Base-by-base conservation (phyloP, 30 jellyfish, hydroid and myxozoan species). In the Hydractinia symbiolongicarpus region DNA sequence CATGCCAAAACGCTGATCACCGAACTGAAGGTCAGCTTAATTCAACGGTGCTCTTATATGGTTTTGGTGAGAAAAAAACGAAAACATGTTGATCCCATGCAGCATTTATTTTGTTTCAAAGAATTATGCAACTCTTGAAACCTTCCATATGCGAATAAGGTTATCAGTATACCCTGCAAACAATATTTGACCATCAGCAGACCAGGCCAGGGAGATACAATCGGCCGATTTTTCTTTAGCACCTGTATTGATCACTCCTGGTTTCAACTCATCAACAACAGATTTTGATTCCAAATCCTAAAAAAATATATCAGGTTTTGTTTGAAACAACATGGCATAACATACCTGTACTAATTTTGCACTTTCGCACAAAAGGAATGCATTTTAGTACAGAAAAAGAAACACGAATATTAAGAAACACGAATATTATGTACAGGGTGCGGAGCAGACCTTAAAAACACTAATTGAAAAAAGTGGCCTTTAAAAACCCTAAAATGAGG, bases 151-250 rank as follows among this genome's bases (percentile, higher is more conserved):
- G 9, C 98, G 79, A 80, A 93, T 88, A 51, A 79, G 87, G 73
- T 85, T 84, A 86, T 93, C 98, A 61, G 96, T 94, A 82, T 94
- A 94, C 53, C 99, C 99, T 62, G 97, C 99, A 79, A 94, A 94
- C 90, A 94, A 77, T 68, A 96, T 88, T 82, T 86, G 96, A 21
- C 99, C 99, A 89, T 94, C 97, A 19, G 96, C 95, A 9, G 98
- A 93, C 98, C 98, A 93, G 9, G 98, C 96, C 78, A 93, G 82
- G 15, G 98, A 86, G 16, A 83, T 88, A 66, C 97, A 90, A 81
- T 67, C 78, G 50, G 91, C 94, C 9, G 84, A 84, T 77, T 83
- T 84, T 75, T 83, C 90, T 79, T 84, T 80, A 81, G 91, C 30
- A 20, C 94, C 78, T 81, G 86, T 81, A 89, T 94, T 77, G 78